phyloP scores from a whole-genome alignment of 1,140 invertebrate species.

The Drosophila nasuta region DNA sequence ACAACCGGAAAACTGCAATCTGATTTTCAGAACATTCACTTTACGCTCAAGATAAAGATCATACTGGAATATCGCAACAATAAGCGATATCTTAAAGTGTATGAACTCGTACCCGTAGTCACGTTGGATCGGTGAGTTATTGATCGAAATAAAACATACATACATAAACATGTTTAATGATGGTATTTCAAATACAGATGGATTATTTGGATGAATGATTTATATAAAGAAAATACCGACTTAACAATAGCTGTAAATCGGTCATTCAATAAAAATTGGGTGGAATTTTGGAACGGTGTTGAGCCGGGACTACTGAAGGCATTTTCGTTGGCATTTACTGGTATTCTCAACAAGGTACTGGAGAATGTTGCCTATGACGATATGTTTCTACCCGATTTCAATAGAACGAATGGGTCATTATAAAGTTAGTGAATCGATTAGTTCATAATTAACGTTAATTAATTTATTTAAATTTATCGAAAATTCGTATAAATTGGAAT shows the following conservation, averaged over 20 bases:
- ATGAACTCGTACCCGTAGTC: conserved; percentile 44
- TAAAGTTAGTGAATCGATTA: no score
- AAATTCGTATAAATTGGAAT: no score
- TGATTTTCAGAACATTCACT: conserved; percentile 56
- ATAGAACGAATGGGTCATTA: not conserved
- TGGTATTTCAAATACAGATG: conserved; percentile 35
- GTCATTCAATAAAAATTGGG: conserved; percentile 55
- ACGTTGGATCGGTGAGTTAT: conserved; percentile 59
- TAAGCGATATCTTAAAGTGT: conserved; percentile 58
- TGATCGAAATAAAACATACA: conserved; percentile 9
- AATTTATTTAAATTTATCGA: no score
- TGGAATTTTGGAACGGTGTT: conserved; percentile 59
- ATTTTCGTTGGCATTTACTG: conserved; percentile 19
- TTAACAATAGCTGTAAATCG: conserved; percentile 47
- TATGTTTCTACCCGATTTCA: conserved; percentile 55
- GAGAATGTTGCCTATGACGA: conserved; percentile 63
- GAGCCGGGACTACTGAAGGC: conserved; percentile 31
- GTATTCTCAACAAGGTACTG: conserved; percentile 47
- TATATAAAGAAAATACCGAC: conserved; percentile 63
- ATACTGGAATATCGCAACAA: conserved; percentile 56
- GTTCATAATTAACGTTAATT: no score
- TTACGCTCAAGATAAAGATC: conserved; percentile 49
- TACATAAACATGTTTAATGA: not conserved
- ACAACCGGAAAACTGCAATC: conserved; percentile 46
- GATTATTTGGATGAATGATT: conserved; percentile 44